Base-by-base conservation (phyloP, 2,113 vertebrate species). In the Seriola dumerili region DNA sequence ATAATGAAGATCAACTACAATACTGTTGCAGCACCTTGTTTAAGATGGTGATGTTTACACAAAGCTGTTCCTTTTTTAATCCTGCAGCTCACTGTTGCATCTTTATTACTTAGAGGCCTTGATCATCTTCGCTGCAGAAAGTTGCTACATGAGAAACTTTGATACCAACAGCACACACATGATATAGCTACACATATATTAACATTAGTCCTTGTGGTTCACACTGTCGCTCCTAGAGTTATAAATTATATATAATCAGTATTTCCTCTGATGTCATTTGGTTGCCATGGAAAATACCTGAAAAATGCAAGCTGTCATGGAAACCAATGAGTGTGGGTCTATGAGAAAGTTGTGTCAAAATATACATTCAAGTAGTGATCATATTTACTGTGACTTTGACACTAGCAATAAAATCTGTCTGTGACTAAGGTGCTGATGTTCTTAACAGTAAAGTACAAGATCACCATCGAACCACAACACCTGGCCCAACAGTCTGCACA, bases 251-350 rank as follows among this genome's bases (percentile, higher is more conserved):
- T 42, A 25, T 62, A 76, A 79, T 74, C 42, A 65, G 23, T 55
- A 52, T 65, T 44, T 13, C 14, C 50, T 46, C 55, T 64, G 29
- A 63, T 74, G 54, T 77, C 11, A 71, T 83, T 75, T 72, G 48
- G 86, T 88, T 86, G 40, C 87, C 67, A 89, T 87, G 84, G 81
- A 57, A 69, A 85, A 65, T n/a, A 76, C 52, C 14, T 57, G 54
- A 61, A 36, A 21, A 21, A 29, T 21, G 59, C 40, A 66, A n/a
- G 81, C 81, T 80, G 80, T 83, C 82, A 88, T 78, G 44, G 84
- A 82, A 61, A 91, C 73, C 55, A 72, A 85, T 85, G 62, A 63
- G 14, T 62, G 34, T 59, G 21, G 34, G 14, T 64, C 48, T 74
- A 5, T 17, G 23, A 61, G 54, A 52, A 54, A 17, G 11, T 23